These are phyloP conservation scores for Drosophila aff. DNA, from an alignment of 1,140 invertebrate genomes.

Conservation along the genomic window DNA sequence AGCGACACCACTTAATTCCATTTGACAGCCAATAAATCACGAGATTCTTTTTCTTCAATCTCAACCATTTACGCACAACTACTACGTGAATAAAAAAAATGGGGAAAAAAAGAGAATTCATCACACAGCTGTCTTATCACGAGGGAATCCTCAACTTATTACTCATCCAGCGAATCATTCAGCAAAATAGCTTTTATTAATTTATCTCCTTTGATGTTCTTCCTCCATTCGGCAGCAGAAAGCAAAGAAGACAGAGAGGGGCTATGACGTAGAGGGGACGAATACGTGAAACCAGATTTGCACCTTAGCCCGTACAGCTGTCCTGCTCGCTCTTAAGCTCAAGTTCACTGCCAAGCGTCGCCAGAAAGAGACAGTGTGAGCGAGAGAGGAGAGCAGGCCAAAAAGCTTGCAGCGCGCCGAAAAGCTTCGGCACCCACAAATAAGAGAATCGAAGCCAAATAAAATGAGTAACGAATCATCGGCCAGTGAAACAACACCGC, in stretches of 20 bases:
- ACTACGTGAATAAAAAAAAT: neutral
- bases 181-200: slow-evolving; percentile 29
- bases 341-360: slow-evolving; percentile 70
- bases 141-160: slow-evolving; percentile 56
- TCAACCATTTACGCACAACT: slow-evolving; percentile 13
- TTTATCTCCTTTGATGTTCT: slow-evolving; percentile 22
- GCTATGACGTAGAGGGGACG: slow-evolving; percentile 9
- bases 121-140: slow-evolving; percentile 43
- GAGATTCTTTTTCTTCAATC: slow-evolving; percentile 13
- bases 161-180: slow-evolving; percentile 48
- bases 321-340: slow-evolving; percentile 31
- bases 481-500: slow-evolving; percentile 77
- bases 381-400: slow-evolving; percentile 13
- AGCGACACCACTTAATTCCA: slow-evolving; percentile 37
- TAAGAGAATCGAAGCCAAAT: slow-evolving; percentile 31
- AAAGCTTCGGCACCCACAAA: slow-evolving; percentile 57
- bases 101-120: slow-evolving; percentile 19
- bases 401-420: slow-evolving; percentile 38
- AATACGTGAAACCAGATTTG: slow-evolving; percentile 17
- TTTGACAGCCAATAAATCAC: slow-evolving; percentile 47
- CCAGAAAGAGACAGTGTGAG: slow-evolving; percentile 4
- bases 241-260: neutral
- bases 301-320: slow-evolving; percentile 30
- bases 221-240: neutral
- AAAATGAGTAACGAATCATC: slow-evolving; percentile 82